A percentile compares a stretch with the other conserved stretches of the same genome.
Evolutionary conservation across 2,797 vertebrate species (phyloP).

Genomic region (Malacoctenus gilli): DNA sequence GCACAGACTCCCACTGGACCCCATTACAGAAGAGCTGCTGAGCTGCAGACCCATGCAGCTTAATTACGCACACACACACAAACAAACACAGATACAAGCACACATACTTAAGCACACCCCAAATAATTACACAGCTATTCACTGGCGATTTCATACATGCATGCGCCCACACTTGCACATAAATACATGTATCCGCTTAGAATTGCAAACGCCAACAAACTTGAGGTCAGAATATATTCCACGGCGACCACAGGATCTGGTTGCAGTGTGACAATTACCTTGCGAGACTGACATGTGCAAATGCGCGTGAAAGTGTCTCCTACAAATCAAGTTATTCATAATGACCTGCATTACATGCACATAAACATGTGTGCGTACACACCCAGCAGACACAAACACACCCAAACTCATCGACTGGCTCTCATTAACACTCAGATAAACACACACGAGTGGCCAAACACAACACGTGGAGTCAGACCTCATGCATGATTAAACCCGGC

Average conservation of each 20-base stretch:
- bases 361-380: conserved; percentile 54
- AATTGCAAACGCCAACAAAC: conserved; percentile 68
- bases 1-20: conserved; percentile 76
- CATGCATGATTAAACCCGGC: conserved; percentile 78
- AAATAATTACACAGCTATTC: conserved; percentile 59
- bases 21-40: conserved; percentile 77
- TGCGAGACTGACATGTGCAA: conserved; percentile 78
- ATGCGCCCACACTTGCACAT: conserved; percentile 27
- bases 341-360: conserved; percentile 64
- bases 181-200: conserved; percentile 57
- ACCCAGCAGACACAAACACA: conserved; percentile 36
- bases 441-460: conserved; percentile 44
- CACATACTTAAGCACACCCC: conserved; percentile 40
- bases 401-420: conserved; percentile 31
- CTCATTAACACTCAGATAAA: conserved; percentile 56
- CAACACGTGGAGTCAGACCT: conserved; percentile 54
- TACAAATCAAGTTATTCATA: conserved; percentile 79
- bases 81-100: conserved; percentile 41
- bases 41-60: conserved; percentile 57
- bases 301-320: conserved; percentile 63
- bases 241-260: conserved; percentile 65
- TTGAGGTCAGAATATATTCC: conserved; percentile 72
- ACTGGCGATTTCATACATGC: conserved; percentile 46
- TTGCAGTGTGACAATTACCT: conserved; percentile 73
- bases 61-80: conserved; percentile 61